Conservation (phyloP, 2,113 vertebrate species). For the Notechis scutatus region DNA sequence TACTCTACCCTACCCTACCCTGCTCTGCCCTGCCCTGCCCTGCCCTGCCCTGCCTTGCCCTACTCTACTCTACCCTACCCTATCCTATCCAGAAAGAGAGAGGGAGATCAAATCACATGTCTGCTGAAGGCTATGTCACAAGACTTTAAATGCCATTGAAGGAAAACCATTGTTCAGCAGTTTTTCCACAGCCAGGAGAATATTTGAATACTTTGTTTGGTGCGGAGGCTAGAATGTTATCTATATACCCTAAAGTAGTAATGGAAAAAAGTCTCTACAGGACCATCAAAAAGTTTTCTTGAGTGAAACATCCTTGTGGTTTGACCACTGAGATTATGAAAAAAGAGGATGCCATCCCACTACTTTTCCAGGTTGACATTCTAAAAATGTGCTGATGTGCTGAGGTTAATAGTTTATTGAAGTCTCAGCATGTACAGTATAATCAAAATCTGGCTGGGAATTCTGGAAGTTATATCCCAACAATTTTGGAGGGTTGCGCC, state of each 20-base stretch:
- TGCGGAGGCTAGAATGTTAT: neutral
- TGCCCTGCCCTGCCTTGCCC: too few relatives aligned
- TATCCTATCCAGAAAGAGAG: too few relatives aligned
- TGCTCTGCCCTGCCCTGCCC: fast-evolving
- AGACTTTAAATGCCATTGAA: neutral
- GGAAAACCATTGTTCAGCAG: constrained; percentile 22
- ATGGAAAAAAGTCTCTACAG: constrained; percentile 13
- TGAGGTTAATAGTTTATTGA: neutral
- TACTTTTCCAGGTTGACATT: neutral
- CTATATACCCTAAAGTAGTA: neutral
- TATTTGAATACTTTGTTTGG: constrained; percentile 31
- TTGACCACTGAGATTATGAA: neutral
- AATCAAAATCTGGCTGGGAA: neutral
- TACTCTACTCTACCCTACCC: too few relatives aligned
- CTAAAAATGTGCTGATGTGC: neutral
- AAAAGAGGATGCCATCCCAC: neutral
- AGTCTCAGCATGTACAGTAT: neutral
- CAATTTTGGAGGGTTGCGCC: neutral
- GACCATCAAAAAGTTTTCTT: neutral
- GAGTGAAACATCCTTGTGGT: neutral
- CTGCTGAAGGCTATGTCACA: constrained; percentile 1
- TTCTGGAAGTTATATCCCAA: neutral
- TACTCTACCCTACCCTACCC: too few relatives aligned
- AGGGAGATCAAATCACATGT: neutral
- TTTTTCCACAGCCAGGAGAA: constrained; percentile 28